Base-by-base conservation (phyloP, 2,888 invertebrate species). In the Hyposoter didymator region DNA sequence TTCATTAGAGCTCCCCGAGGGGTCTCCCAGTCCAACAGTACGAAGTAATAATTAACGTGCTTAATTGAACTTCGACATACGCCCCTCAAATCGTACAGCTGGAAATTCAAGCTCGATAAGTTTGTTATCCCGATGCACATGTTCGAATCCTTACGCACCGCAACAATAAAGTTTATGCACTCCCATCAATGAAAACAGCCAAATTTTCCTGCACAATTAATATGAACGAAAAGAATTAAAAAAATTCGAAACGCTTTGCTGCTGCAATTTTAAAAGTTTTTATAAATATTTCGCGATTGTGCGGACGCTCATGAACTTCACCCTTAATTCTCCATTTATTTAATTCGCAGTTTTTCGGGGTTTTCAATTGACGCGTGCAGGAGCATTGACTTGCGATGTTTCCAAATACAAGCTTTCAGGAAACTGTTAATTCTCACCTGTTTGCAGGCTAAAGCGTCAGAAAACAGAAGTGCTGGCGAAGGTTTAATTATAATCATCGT, bases 1-100 rank as follows among this genome's bases (percentile, higher is more conserved):
- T 81, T 86, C 84, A 86, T 78, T 78, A 78, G 74, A 72, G 66
- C 84, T 70, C 82, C 8, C 32, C 84, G 62, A 81, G 86, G 81
- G 80, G 82, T 84, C 80, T 73, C 32, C 35, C 72, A 32, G 35
- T 52, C n/a, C 43, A 43, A 64, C 43, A 52, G 62, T 59, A 70
- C 43, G 35, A 19, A 72, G 64, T 28, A 75, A 85, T 79, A 73
- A 72, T 82, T 82, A 79, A 79, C 75, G 73, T 55, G 82, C 52
- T 79, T 85, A 82, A 85, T 85, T 85, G 82, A 82, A 64, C 5
- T 39, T 74, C 62, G 55, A 75, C 64, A 45, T 72, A 55, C 45
- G 19, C 64, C 45, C 19, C 76, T 55, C 14, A 35, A 43, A 35
- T 28, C 4, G 22, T 52, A 35, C 39, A 10, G 45, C 70, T 62